Evolutionary conservation across 2,888 invertebrate species (phyloP), one percentile per base, ranked within the genome.

Genomic region (Drosophila nr. perissopoda): DNA sequence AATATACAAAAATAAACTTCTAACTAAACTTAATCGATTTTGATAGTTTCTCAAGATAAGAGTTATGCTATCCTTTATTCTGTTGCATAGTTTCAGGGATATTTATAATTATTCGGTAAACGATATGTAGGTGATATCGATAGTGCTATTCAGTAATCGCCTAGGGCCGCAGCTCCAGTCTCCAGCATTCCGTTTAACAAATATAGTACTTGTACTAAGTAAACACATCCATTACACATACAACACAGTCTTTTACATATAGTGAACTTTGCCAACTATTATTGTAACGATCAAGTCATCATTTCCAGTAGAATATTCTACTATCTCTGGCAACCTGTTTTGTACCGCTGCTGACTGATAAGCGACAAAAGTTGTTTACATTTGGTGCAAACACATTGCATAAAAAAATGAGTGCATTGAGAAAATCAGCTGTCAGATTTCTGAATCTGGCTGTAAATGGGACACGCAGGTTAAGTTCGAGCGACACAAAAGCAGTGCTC

Each of bases 401-500:
- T 25, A 8, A 21, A 1, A 54, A 59, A 52, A 78, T 78, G 78
- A 49, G n/a, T 56, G 45, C 59, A 10, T 10, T 76, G 5, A 36
- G 57, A 25, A 51, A 42, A 29, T 27, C 58, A 7, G 11, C 2
- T 2, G 18, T 6, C 13, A 53, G 53, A 3, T 61, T 27, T 0
- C 25, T 66, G 4, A 42, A 21, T 18, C 13, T 34, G 11, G 33
- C n/a, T 4, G 49, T 34, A 10, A 67, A 8, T 2, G 56, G 52
- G 0, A 57, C 25, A 0, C 49, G 63, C n/a, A 18, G 21, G 6
- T 33, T 31, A 4, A 69, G 49, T 33, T 68, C 57, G 1, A 60
- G 16, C 31, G n/a, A 63, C 25, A 45, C 63, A 64, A 94, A 97
- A 97, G 96, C 80, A 1, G 94, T 97, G 92, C 94, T 98, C 48